Evolutionary conservation across 2,797 vertebrate genomes (phyloP), one percentile per base, ranked within the genome.

Genomic region (Hippopotamyrus pictus): DNA sequence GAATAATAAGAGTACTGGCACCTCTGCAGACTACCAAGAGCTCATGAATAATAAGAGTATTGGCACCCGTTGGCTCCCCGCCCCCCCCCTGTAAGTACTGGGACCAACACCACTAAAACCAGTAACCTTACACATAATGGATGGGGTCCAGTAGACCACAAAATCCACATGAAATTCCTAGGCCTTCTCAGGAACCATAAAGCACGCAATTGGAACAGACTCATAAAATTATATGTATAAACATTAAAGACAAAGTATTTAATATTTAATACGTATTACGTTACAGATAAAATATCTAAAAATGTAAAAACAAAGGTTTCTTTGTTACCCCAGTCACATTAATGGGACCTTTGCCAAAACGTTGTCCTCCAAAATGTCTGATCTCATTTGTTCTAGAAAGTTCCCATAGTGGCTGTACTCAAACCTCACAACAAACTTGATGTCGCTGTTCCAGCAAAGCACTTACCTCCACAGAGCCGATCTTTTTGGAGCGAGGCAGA

Each of bases 401-500:
- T 17, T 33, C 65, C 29, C 29, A 33, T 73, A 73, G 12, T 12
- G 41, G 19, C 79, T n/a, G 7, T 11, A 73, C 65, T 73, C 65
- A 37, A 17, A 73, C 11, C 65, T 73, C 73, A 44, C 41, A 79
- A 44, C 19, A 79, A 41, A 7, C 73, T 14, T 5, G 3, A 79
- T n/a, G 14, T 44, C 41, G 7, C 37, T n/a, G 37, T 44, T 79
- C 33, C 73, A 79, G 73, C 17, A 50, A 12, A 9, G 54, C 57
- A 95, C 97, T 97, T 96, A 98, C 97, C 96, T 98, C 97, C 90
- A 94, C 96, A 89, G 97, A 96, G 93, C 96, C 94, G 62, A 97
- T 96, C 93, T 97, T 98, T 94, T 96, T 97, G 90, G 97, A 96
- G 89, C 97, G 95, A 5, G 96, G 96, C 90, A 97, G 95, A 4